These are phyloP conservation scores for Ditylenchus weischeri DNA, from an alignment of 2,888 invertebrate species.

Conservation along the genomic window DNA sequence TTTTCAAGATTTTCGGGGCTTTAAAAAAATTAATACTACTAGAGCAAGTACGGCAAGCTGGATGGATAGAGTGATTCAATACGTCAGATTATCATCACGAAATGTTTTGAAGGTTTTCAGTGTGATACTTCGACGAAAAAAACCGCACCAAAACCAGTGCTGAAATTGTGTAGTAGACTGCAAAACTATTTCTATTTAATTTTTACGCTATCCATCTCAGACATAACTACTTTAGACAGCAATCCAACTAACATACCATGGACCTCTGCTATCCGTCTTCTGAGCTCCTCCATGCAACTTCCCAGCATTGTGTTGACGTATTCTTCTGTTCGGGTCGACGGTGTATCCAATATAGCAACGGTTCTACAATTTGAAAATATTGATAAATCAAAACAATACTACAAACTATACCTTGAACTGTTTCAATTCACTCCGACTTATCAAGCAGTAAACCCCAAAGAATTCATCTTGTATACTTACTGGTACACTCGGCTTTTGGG, in stretches of 20 bases:
- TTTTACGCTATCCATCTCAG: too few species aligned
- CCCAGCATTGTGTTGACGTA: constrained; percentile 88
- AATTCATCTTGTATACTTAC: constrained; percentile 46
- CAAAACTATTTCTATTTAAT: too few species aligned
- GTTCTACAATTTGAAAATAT: constrained; percentile 67
- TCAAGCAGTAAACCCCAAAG: constrained; percentile 56
- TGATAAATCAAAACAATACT: background rate
- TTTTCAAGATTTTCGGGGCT: too few species aligned
- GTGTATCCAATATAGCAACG: constrained; percentile 91
- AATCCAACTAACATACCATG: constrained; percentile 70
- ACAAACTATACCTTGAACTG: constrained; percentile 42
- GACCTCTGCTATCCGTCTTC: constrained; percentile 82
- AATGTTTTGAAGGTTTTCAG: too few species aligned
- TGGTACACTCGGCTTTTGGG: constrained; percentile 26
- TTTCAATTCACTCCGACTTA: constrained; percentile 44
- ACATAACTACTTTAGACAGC: too few species aligned
- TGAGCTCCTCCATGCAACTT: constrained; percentile 82
- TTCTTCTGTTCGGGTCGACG: constrained; percentile 82
- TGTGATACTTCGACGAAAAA: too few species aligned
- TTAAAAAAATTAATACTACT: too few species aligned
- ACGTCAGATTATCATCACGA: too few species aligned
- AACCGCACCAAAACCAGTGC: too few species aligned
- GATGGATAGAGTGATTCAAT: too few species aligned
- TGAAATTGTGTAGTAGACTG: too few species aligned
- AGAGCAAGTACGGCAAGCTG: too few species aligned